Evolutionary conservation across 1,140 invertebrate species (phyloP), one percentile per base, ranked within the genome.

Genomic region (Metaphire vulgaris): DNA sequence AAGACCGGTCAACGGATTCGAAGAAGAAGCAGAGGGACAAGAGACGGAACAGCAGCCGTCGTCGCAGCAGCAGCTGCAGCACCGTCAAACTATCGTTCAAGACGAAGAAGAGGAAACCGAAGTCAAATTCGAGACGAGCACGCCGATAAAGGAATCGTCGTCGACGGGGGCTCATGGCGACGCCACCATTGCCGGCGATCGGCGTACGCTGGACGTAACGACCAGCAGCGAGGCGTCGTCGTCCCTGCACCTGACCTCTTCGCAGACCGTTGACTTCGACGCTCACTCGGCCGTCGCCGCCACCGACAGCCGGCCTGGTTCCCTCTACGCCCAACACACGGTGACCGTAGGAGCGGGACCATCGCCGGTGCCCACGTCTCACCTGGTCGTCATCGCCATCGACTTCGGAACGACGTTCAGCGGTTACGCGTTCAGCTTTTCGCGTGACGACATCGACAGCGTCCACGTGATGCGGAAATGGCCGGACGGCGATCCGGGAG

Each of bases 391-490:
- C 0, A 88, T 89, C 1, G 89, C 90, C n/a, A 89, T 90, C 68
- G 90, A 90, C 81, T 89, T 90, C 79, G 90, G 90, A 1, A 90
- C 89, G 0, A 90, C 90, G 0, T 90, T 89, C 81, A 89, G 88
- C 75, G 90, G 90, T 0, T 90, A 90, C 81, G 89, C 89, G 0
- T 90, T 89, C 80, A 88, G 88, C 33, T 90, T 90, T 79, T 86
- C 86, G 0, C 82, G 86, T 28, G n/a, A n/a, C n/a, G 88, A 89
- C 79, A 86, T 87, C 1, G 87, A 88, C 28, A 86, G 87, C 69
- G 87, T 90, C 67, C 88, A 89, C 79, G 88, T 90, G 84, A 90
- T 90, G 90, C 85, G 89, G 66, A 89, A 89, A 81, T 89, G 88
- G 85, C 89, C 90, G 83, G 89, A 89, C 21, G 89, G 89, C 21